Base-by-base conservation (phyloP, 2,113 vertebrate genomes). In the Lepus timidus region DNA sequence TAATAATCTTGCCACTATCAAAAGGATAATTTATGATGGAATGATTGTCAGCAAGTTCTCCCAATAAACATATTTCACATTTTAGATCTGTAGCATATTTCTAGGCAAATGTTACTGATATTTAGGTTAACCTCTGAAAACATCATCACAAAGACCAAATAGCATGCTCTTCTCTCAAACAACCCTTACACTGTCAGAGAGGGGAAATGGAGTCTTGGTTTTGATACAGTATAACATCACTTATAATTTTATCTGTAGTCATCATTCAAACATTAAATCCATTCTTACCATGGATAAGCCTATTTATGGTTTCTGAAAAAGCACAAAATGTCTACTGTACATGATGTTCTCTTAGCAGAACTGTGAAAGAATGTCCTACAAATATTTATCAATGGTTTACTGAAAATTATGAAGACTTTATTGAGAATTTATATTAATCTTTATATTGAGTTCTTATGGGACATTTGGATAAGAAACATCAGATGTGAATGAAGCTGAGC, bases 41-140 rank as follows among this genome's bases (percentile, higher is more conserved):
- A 87, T 84, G 75, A 90, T 14, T 80, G n/a, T 65, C 29, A 71
- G 65, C 14, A 71, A 61, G 65, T 67, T 92, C 76, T 91, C 22
- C 20, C 76, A 95, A 87, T 36, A 88, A 58, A 89, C 13, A 94
- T 67, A 85, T 92, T 88, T 74, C 29, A 92, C 10, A 93, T 85
- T 95, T 93, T 58, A 88, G 65, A 93, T 95, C 36, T 88, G 3
- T 67, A 73, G 90, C 3, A 96, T 67, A 89, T 68, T 88, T 85
- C 91, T 64, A 55, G 62, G 95, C 36, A 84, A 65, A 65, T 75
- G n/a, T 74, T 62, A 73, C 17, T 92, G 51, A 75, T 62, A 73
- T 70, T 88, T 90, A 91, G 13, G 81, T 76, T 51, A 95, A 75
- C 55, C 78, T 81, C 64, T 89, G 76, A 79, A 85, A 85, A 82